A percentile compares a stretch with the other conserved stretches of the same genome.
Conservation (phyloP, 2,888 invertebrate species). For the Nasonovia ribisnigri region DNA sequence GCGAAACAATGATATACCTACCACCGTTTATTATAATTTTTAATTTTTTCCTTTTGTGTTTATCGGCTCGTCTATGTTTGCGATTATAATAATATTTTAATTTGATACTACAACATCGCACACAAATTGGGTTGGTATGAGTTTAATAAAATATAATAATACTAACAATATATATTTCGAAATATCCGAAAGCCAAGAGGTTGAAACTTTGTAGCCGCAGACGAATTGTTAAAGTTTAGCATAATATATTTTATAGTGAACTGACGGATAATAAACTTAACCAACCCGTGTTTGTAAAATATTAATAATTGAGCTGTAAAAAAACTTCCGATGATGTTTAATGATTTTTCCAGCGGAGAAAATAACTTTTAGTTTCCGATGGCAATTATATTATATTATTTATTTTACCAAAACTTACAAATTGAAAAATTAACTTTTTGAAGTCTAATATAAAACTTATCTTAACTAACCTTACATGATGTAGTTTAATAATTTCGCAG, state of each 20-base stretch:
- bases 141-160: too few species aligned
- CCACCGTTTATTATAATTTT: too few species aligned
- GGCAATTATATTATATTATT: background rate
- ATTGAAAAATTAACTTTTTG: background rate
- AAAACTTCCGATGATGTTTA: background rate
- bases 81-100: background rate
- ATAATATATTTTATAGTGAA: background rate
- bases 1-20: background rate
- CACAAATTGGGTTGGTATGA: background rate
- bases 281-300: background rate
- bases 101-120: background rate
- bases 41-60: background rate
- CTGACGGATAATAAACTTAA: background rate
- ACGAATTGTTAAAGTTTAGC: constrained; percentile 1
- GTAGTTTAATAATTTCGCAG: background rate
- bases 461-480: background rate
- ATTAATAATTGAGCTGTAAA: background rate
- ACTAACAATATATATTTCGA: background rate
- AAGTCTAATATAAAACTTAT: background rate
- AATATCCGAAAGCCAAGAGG: background rate
- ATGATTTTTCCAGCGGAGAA: background rate
- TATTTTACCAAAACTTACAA: background rate
- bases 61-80: background rate
- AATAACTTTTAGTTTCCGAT: background rate
- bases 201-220: background rate